Evolutionary conservation across 2,797 vertebrate species (phyloP).

Genomic region (Acipenser transmontanus): DNA sequence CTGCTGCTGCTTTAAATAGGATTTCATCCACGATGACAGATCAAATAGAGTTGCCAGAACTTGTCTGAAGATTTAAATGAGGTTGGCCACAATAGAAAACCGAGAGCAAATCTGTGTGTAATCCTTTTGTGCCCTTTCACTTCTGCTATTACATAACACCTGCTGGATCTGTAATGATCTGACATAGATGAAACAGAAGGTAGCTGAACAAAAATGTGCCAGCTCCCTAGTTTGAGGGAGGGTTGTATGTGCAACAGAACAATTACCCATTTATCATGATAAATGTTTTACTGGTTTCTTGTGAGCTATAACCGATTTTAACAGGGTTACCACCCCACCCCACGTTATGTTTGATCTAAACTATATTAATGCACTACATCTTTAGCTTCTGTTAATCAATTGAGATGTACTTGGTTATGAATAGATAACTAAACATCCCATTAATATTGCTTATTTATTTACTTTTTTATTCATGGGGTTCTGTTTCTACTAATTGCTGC

Average conservation of each 20-base stretch:
- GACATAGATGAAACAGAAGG: conserved; percentile 36
- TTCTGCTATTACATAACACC: conserved; percentile 45
- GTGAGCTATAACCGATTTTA: too few relatives aligned
- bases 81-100: conserved; percentile 17
- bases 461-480: too few relatives aligned
- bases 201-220: conserved; percentile 38
- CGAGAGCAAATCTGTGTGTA: not conserved
- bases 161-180: conserved; percentile 41
- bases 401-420: too few relatives aligned
- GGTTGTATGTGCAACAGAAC: conserved; percentile 50
- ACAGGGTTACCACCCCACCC: too few relatives aligned
- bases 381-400: too few relatives aligned
- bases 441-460: too few relatives aligned
- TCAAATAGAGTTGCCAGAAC: conserved; percentile 32
- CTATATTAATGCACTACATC: too few relatives aligned
- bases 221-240: conserved; percentile 36
- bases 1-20: too few relatives aligned
- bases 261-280: not conserved
- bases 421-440: too few relatives aligned
- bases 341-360: too few relatives aligned
- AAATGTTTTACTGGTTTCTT: too few relatives aligned
- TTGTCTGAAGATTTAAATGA: not conserved
- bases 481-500: too few relatives aligned
- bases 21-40: conserved; percentile 31
- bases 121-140: conserved; percentile 31